phyloP scores from a whole-genome alignment of 2,888 invertebrate genomes.

The Mechanitis messenoides region DNA sequence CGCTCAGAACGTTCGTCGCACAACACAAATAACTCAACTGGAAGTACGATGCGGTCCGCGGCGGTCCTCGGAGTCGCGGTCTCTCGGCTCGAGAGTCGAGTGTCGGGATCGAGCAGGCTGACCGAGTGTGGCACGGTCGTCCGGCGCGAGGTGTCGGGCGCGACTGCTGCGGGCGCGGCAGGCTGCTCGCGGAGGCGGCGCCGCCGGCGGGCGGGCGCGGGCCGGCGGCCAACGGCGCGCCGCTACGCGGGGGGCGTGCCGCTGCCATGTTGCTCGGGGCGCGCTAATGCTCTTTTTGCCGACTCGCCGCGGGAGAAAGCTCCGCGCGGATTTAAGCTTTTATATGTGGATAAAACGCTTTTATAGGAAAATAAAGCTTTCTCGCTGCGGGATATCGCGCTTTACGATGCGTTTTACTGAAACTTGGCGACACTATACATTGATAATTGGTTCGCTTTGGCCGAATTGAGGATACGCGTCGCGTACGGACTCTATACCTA shows the following conservation, averaged over 20 bases:
- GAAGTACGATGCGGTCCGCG: too few species aligned
- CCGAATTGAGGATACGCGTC: conserved; percentile 53
- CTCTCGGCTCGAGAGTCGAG: conserved; percentile 12
- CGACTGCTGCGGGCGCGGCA: conserved; percentile 40
- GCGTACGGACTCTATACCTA: conserved; percentile 24
- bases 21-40: too few species aligned
- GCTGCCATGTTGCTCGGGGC: conserved; percentile 62
- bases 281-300: conserved; percentile 73
- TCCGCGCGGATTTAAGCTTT: conserved; percentile 75
- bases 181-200: conserved; percentile 41
- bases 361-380: conserved; percentile 75
- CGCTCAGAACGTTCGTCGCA: too few species aligned
- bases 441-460: conserved; percentile 63
- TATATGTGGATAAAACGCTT: conserved; percentile 76
- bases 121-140: conserved; percentile 26
- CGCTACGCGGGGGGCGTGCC: conserved; percentile 57
- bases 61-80: background rate
- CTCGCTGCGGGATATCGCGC: conserved; percentile 72
- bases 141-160: conserved; percentile 40
- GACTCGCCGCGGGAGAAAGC: conserved; percentile 70
- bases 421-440: conserved; percentile 67
- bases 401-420: conserved; percentile 72
- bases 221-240: conserved; percentile 31
- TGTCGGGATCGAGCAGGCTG: conserved; percentile 21
- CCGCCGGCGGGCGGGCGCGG: conserved; percentile 40